A percentile compares a stretch with the other conserved stretches of the same genome.
Conservation (phyloP, 2,797 vertebrate genomes). For the Crocidura indochinensis region DNA sequence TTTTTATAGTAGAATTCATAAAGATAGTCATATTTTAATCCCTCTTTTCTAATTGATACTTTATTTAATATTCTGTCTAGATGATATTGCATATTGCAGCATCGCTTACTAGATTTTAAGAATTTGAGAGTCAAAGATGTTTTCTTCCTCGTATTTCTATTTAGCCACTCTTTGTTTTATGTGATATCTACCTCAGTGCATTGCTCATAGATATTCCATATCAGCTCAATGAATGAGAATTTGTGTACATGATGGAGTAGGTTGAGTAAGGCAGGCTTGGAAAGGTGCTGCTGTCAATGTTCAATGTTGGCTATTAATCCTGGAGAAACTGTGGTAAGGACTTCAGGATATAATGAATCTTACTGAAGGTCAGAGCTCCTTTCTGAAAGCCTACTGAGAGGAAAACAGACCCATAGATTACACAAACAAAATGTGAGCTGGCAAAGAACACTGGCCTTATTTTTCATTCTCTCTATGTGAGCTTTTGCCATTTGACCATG, state of each 20-base stretch:
- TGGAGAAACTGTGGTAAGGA: slow-evolving; percentile 48
- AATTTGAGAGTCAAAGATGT: too few relatives aligned
- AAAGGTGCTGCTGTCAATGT: slow-evolving; percentile 25
- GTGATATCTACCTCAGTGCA: background rate
- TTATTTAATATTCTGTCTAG: too few relatives aligned
- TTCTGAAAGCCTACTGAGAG: slow-evolving; percentile 50
- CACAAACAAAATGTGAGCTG: background rate
- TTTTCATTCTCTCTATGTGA: background rate
- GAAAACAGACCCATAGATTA: slow-evolving; percentile 8
- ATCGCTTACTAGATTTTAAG: too few relatives aligned
- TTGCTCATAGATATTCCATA: background rate
- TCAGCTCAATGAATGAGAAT: slow-evolving; percentile 3
- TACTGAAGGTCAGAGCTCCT: background rate
- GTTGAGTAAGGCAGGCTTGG: slow-evolving; percentile 30
- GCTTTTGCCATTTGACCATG: background rate
- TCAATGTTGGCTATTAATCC: slow-evolving; percentile 49
- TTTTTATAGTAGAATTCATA: too few relatives aligned
- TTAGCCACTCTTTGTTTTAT: too few relatives aligned
- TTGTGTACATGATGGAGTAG: background rate
- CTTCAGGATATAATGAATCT: slow-evolving; percentile 53
- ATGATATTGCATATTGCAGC: too few relatives aligned
- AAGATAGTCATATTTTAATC: too few relatives aligned
- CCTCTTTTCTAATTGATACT: too few relatives aligned
- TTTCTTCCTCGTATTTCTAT: too few relatives aligned
- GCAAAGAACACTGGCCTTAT: background rate